Evolutionary conservation across 2,113 vertebrate species (phyloP).

Genomic region (Hippocampus abdominalis): DNA sequence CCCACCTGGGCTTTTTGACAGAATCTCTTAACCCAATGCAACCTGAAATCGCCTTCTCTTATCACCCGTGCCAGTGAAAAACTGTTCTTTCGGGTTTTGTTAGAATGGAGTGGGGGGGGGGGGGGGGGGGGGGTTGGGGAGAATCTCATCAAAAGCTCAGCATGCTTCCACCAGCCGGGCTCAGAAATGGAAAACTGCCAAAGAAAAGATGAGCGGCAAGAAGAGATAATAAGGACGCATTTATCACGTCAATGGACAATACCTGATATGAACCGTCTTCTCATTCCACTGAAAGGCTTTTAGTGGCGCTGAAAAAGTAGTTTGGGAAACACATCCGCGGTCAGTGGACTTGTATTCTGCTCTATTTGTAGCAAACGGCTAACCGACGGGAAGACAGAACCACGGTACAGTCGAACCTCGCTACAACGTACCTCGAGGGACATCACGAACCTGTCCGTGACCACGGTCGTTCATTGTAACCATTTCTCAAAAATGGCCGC

Average conservation of each 20-base stretch:
- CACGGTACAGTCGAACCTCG: too few relatives aligned
- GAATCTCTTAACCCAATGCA: constrained; percentile 12
- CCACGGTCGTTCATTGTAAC: too few relatives aligned
- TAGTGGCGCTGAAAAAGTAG: constrained; percentile 15
- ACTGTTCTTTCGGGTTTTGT: constrained; percentile 23
- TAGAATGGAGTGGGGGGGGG: constrained; percentile 4
- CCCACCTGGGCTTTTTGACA: constrained; percentile 1
- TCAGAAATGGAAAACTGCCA: neutral
- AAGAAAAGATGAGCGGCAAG: constrained; percentile 4
- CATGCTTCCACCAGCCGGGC: constrained; percentile 1
- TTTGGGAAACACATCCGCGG: neutral
- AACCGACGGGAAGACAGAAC: neutral
- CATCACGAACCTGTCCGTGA: too few relatives aligned
- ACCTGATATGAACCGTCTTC: neutral
- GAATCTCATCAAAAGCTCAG: constrained; percentile 48
- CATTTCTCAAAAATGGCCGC: too few relatives aligned
- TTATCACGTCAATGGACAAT: neutral
- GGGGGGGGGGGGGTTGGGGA: too few relatives aligned
- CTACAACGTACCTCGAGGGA: neutral
- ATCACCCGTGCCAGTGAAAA: neutral
- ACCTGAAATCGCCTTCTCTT: constrained; percentile 20
- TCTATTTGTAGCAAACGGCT: neutral
- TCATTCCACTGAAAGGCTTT: neutral
- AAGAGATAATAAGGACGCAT: neutral
- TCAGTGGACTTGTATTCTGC: neutral